Conservation (phyloP, 2,797 vertebrate species). For the Rhincodon typus region DNA sequence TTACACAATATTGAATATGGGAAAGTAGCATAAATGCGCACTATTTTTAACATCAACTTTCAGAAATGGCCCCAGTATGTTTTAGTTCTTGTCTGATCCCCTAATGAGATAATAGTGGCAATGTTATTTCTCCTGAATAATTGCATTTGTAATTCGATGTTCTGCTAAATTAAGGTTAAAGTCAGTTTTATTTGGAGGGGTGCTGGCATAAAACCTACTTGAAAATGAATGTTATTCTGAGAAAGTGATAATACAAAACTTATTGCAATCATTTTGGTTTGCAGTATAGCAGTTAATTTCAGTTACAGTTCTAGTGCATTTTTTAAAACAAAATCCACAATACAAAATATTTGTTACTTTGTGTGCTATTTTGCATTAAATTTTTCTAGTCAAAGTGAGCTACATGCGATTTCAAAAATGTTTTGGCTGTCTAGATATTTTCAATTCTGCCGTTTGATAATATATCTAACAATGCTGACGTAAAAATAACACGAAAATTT, state of each 20-base stretch:
- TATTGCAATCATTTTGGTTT: not conserved
- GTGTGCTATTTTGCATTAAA: not conserved
- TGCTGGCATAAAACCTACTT: not conserved
- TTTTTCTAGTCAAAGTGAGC: not conserved
- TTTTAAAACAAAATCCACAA: not conserved
- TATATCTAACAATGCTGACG: not conserved
- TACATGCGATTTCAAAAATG: not conserved
- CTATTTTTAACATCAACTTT: not conserved
- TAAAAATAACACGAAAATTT: not conserved
- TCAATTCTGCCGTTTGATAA: not conserved
- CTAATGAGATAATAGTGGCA: not conserved
- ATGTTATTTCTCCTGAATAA: not conserved
- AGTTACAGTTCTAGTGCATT: not conserved
- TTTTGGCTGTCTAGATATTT: not conserved
- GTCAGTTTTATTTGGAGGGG: not conserved
- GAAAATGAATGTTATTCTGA: not conserved
- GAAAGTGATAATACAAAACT: not conserved
- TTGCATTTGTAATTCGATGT: not conserved
- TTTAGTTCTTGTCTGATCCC: not conserved
- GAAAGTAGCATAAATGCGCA: no score
- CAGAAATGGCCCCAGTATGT: not conserved
- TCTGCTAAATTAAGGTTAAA: not conserved
- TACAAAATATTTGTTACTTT: not conserved
- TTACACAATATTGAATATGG: not conserved
- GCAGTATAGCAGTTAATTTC: not conserved